Conservation (phyloP, 1,140 invertebrate genomes). For the Streblospio benedicti region DNA sequence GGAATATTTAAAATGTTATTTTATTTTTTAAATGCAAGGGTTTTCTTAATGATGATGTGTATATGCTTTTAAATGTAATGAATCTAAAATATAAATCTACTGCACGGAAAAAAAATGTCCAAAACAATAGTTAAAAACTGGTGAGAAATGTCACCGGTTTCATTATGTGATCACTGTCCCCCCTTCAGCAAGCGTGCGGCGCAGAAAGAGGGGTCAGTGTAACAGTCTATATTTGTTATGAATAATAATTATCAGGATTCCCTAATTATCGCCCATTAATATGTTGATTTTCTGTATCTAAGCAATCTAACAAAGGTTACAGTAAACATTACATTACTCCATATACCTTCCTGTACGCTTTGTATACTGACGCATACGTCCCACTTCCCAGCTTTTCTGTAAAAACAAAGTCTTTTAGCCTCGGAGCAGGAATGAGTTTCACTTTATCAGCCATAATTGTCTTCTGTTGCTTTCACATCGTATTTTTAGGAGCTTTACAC, state of each 20-base stretch:
- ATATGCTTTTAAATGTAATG: too few relatives aligned
- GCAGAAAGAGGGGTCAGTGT: neutral
- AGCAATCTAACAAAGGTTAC: neutral
- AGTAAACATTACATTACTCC: neutral
- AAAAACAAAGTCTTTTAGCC: conserved; percentile 35
- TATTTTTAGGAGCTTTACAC: too few relatives aligned
- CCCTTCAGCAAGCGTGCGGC: neutral
- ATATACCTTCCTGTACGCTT: conserved; percentile 68
- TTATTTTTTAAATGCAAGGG: too few relatives aligned
- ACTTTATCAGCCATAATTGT: neutral
- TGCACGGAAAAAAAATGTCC: too few relatives aligned
- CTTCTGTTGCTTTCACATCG: too few relatives aligned
- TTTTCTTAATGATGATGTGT: too few relatives aligned
- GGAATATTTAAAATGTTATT: too few relatives aligned
- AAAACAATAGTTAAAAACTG: too few relatives aligned
- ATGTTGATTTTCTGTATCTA: neutral
- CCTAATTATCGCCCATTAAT: neutral
- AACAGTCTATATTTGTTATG: neutral
- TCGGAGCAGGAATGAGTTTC: neutral
- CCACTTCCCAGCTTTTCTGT: conserved; percentile 72
- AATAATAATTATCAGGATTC: neutral
- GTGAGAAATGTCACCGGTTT: too few relatives aligned
- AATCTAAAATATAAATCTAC: too few relatives aligned
- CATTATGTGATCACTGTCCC: neutral
- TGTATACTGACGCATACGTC: conserved; percentile 79